Base-by-base conservation (phyloP, 2,888 invertebrate genomes). In the Sinohyriopsis cumingii region DNA sequence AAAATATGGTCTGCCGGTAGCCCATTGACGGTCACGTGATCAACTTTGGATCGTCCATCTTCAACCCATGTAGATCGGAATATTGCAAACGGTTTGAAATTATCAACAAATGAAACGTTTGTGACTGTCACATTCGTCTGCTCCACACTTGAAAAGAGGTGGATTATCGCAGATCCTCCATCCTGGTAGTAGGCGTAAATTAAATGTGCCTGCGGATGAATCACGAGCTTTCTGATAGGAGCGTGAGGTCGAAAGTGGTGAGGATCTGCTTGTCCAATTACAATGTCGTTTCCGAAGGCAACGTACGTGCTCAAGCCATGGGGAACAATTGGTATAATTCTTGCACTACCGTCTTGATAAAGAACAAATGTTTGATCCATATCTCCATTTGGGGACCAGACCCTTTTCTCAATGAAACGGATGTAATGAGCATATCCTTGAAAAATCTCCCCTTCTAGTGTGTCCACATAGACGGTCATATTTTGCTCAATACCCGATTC, bases 31-130 rank as follows among this genome's bases (percentile, higher is more conserved):
- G 74, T 73, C 70, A 79, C 73, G 67, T 79, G 79, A 67, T 79
- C 79, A 9, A 79, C 77, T 55, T 77, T 73, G n/a, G 77, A 71
- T 45, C 71, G 68, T 5, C 79, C 79, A 61, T 79, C 77, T 60
- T 73, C 76, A n/a, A 79, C 77, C 79, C 79, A 79, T 67, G 74
- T 77, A 1, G 79, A 79, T 60, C 74, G 64, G 59, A 79, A 76
- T 5, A 72, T 57, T 19, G 72, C 76, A 55, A 79, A 75, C 25
- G 79, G 79, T 33, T n/a, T 68, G 1, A 68, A 54, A 33, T 69
- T 67, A 2, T 33, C 33, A 6, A 57, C 66, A 62, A 77, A 71
- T 0, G 56, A 54, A 18, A 73, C 59, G 57, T 75, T 68, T 15
- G 69, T 69, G 19, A 77, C 68, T 15, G 69, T 69, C 0, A 70